Base-by-base conservation (phyloP, 2,888 invertebrate genomes). In the Entomobrya multifasciata region DNA sequence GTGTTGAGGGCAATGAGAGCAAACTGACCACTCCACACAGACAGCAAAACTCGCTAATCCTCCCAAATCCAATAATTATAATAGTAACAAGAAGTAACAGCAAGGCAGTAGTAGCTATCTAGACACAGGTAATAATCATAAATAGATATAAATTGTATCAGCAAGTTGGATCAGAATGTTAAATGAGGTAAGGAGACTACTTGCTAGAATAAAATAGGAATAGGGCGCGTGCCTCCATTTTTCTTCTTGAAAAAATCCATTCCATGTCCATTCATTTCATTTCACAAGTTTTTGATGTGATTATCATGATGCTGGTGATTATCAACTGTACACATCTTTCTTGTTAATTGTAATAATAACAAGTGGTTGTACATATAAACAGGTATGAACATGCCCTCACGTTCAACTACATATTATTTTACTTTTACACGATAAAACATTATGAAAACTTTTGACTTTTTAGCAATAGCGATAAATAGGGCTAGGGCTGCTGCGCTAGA, bases 101-200 rank as follows among this genome's bases (percentile, higher is more conserved):
- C 25, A 57, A 57, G 13, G 13, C 13, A 13, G 5, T 49, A 13
- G 49, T 49, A 13, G 11, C 57, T 22, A 13, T 0, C n/a, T n/a
- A 3, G 47, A 15, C 49, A 10, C 70, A 49, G 15, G 27, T 67
- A 67, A 44, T 67, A 6, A 67, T 67, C n/a, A 67, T 67, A 44
- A 67, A 41, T 72, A 72, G 72, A 49, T 49, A 72, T 49, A 67
- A 30, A 72, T 78, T 78, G 77, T 79, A 84, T 85, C 85, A 67
- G 70, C 27, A 47, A 47, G 55, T 30, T 77, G 78, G 27, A 85
- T 79, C 85, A 79, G 79, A 85, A 85, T 79, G 85, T 72, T 85
- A 79, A 85, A 85, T 85, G 85, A 85, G 85, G 85, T 79, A 78
- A 85, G 60, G 67, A 52, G 57, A 76, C 76, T 47, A 57, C 36